Evolutionary conservation across 2,113 vertebrate species (phyloP), one percentile per base, ranked within the genome.

Genomic region (Cygnus atratus): DNA sequence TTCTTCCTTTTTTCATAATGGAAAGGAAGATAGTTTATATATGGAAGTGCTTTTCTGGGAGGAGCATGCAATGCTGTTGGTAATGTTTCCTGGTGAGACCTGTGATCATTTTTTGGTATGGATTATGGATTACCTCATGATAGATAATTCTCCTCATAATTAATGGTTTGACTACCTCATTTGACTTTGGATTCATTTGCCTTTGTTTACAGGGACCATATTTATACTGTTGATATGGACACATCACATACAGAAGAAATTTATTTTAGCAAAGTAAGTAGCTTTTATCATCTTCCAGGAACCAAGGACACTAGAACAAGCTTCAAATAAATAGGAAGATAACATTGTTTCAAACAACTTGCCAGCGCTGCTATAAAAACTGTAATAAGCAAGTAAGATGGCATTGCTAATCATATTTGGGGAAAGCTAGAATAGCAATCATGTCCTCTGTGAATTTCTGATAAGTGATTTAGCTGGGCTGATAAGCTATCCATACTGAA

Each of bases 181-280:
- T 93, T 98, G 92, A 97, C 82, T 70, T 75, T 29, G 1, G 91
- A 73, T 92, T 96, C 39, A 85, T 97, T 84, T 96, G 75, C 81
- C 73, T 96, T 97, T 98, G 62, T 97, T 98, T 97, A 54, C 97
- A 99, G 99, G 98, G 99, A 99, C 98, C 99, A 99, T 98, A 99
- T 99, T 98, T 99, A 99, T 98, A 99, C 99, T 71, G 98, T 99
- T 98, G 99, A 99, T 97, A 99, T 99, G 88, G 99, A 99, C 92
- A 98, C 98, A 85, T 98, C 98, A 96, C 97, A 98, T 94, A 97
- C 98, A 83, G 99, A 99, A 90, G 99, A 99, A 99, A 99, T 99
- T 98, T 99, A 98, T 97, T 99, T 99, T 98, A 99, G 98, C 98
- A 99, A 99, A 99, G 99, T 99, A 98, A 99, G 99, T 98, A 94